Conservation (phyloP, 2,797 vertebrate genomes). For the Glyptemys insculpta region DNA sequence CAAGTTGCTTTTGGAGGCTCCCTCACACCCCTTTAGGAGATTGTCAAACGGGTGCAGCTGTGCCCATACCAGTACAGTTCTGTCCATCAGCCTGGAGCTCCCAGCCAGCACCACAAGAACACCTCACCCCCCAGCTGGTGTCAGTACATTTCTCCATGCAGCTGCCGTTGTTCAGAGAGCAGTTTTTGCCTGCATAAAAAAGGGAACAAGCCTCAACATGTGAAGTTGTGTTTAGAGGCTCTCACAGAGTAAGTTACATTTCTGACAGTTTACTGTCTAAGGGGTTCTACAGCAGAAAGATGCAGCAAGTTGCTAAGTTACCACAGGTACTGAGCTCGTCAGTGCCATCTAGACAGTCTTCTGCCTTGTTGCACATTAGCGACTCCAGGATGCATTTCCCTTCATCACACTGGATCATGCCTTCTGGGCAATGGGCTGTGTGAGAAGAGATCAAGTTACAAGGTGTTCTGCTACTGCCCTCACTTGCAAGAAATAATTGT, state of each 20-base stretch:
- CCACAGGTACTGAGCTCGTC: constrained; percentile 89
- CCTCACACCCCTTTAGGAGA: not conserved
- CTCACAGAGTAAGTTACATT: not conserved
- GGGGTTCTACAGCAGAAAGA: not conserved
- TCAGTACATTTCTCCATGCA: constrained; percentile 85
- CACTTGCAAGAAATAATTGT: not conserved
- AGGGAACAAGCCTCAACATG: not conserved
- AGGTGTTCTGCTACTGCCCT: not conserved
- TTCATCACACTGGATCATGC: constrained; percentile 82
- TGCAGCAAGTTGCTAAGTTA: constrained; percentile 27
- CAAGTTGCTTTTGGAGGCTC: not conserved
- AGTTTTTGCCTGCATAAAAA: constrained; percentile 80
- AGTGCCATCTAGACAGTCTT: constrained; percentile 86
- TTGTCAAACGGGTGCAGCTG: not conserved
- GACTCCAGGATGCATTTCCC: constrained; percentile 84
- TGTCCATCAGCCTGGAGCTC: constrained; percentile 79
- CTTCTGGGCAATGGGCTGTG: constrained; percentile 72
- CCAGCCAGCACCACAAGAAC: constrained; percentile 86
- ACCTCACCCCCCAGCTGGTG: constrained; percentile 84
- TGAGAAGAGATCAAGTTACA: not conserved
- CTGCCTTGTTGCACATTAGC: constrained; percentile 83
- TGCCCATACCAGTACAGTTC: constrained; percentile 85
- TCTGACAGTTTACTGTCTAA: no score
- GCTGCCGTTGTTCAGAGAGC: constrained; percentile 86
- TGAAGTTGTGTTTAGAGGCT: not conserved